Evolutionary conservation across 1,140 invertebrate species (phyloP).

Genomic region (Pseudobourletiella spinata): DNA sequence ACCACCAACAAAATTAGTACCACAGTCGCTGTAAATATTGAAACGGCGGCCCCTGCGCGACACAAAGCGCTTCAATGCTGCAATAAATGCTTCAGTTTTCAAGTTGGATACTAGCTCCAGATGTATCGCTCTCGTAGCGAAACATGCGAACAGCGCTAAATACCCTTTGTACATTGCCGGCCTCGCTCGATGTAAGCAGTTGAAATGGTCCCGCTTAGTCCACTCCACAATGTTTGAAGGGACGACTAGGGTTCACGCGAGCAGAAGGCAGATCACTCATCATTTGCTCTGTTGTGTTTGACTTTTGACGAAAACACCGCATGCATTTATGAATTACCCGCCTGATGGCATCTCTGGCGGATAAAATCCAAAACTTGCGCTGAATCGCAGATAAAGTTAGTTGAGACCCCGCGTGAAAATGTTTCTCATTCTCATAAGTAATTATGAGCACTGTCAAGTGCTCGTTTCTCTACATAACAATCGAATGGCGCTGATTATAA

Average conservation of each 20-base stretch:
- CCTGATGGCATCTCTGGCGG: conserved; percentile 32
- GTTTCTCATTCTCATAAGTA: conserved; percentile 36
- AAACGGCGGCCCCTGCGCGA: too few species aligned
- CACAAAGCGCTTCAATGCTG: too few species aligned
- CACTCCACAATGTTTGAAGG: conserved; percentile 37
- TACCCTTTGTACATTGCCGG: conserved; percentile 20
- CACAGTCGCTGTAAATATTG: too few species aligned
- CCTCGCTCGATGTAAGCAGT: neutral
- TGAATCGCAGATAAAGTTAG: conserved; percentile 26
- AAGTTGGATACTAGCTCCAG: conserved; percentile 37
- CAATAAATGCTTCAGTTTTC: too few species aligned
- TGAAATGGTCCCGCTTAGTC: conserved; percentile 38
- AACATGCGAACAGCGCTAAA: conserved; percentile 33
- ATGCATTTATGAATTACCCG: conserved; percentile 37
- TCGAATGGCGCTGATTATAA: neutral
- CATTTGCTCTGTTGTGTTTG: neutral
- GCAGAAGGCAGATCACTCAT: conserved; percentile 39
- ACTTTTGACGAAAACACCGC: conserved; percentile 25
- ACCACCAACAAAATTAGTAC: too few species aligned
- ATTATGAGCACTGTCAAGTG: conserved; percentile 39
- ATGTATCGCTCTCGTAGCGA: conserved; percentile 34
- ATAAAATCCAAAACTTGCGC: conserved; percentile 36
- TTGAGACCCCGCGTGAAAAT: conserved; percentile 40
- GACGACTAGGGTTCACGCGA: conserved; percentile 33
- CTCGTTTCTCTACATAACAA: neutral